Base-by-base conservation (phyloP, 2,797 vertebrate genomes). In the Myiotriccus ornatus region DNA sequence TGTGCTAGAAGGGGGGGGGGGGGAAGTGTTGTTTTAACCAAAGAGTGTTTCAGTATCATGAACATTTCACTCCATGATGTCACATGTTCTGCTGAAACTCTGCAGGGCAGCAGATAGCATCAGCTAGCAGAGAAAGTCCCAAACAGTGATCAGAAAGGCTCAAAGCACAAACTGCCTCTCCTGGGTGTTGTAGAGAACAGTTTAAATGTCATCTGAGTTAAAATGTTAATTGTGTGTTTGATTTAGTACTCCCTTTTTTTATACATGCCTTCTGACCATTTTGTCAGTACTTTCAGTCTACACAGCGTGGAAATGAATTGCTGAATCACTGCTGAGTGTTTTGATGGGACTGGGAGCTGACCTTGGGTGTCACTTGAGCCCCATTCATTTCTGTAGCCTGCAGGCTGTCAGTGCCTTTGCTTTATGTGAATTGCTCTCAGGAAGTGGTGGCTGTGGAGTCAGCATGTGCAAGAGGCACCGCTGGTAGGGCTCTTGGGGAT, bases 41-140 rank as follows among this genome's bases (percentile, higher is more conserved):
- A 43, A 39, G 9, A 46, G 4, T 2, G 0, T 71, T 27, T 15
- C 5, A 21, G 21, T 74, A 46, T 64, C 32, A n/a, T 0, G 0
- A 65, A 8, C 10, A 1, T 64, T 86, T 91, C 15, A n/a, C 8
- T 75, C 59, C 19, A 1, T 59, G 12, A 25, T 73, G 70, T 69
- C n/a, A 23, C 16, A 18, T 75, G n/a, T 63, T 71, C 55, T 89
- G 14, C 25, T 79, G 64, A 43, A 39, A 25, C 25, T 70, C 9
- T 71, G 22, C 22, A 41, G 57, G 0, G 1, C 23, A 71, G 39
- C 53, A 73, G 50, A 44, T 30, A 71, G 20, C 21, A 14, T 62
- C 41, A 34, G 2, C 37, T 44, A 63, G 25, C 15, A 37, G 28
- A 37, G 34, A 74, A 81, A 62, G 21, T 19, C 9, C 87, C 41